Conservation (phyloP, 2,797 vertebrate genomes). For the Cottoperca gobio region DNA sequence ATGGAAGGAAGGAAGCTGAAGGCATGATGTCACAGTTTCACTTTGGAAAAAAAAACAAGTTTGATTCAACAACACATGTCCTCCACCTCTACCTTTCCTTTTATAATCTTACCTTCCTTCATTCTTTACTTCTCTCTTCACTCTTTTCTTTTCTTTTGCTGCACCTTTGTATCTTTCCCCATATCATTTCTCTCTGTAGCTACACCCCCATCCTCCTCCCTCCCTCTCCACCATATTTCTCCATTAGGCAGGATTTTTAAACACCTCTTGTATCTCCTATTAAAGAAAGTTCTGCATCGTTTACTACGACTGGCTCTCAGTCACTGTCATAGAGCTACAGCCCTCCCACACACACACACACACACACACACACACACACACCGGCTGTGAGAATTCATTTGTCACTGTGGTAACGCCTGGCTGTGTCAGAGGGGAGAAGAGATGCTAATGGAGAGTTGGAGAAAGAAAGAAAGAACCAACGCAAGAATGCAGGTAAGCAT, state of each 20-base stretch:
- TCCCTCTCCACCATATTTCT: constrained; percentile 77
- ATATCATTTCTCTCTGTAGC: constrained; percentile 17
- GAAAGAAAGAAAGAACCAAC: background rate
- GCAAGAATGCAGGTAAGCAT: constrained; percentile 4
- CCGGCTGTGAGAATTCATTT: constrained; percentile 81
- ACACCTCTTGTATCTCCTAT: constrained; percentile 87
- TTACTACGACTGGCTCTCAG: constrained; percentile 84
- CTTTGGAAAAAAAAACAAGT: background rate
- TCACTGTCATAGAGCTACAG: constrained; percentile 81
- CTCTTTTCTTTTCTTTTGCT: too few species aligned
- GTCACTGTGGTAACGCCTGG: constrained; percentile 84
- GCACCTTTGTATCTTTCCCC: background rate
- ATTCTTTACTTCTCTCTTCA: too few species aligned
- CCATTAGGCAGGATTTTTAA: constrained; percentile 86
- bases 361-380: constrained; percentile 8
- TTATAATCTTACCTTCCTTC: background rate
- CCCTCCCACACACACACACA: constrained; percentile 20
- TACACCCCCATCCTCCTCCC: background rate
- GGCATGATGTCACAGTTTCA: too few species aligned
- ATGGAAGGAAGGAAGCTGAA: too few species aligned
- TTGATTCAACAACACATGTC: constrained; percentile 1
- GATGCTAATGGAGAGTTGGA: constrained; percentile 29
- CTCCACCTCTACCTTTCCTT: background rate
- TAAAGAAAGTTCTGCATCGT: constrained; percentile 88
- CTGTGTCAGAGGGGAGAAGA: constrained; percentile 79